Base-by-base conservation (phyloP, 2,888 invertebrate genomes). In the Malthinus seriepunctatus region DNA sequence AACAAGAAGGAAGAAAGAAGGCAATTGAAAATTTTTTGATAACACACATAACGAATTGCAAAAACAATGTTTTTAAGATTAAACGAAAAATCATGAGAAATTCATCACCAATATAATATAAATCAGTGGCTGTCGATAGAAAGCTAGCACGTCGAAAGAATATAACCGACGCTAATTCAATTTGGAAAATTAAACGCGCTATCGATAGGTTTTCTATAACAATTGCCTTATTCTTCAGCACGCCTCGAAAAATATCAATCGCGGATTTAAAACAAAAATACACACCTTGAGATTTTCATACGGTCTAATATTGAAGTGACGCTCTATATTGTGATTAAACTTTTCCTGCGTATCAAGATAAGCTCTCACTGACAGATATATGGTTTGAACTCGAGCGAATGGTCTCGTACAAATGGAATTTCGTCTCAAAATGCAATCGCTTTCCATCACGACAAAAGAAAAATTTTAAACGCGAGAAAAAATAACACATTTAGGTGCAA, bases 111-210 rank as follows among this genome's bases (percentile, higher is more conserved):
- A 51, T 56, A 51, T 60, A 39, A 60, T 51, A 60, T 60, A 60
- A 60, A 60, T 60, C 60, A 56, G 52, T 38, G 15, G 39, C 56
- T 60, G 56, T 56, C 60, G 51, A 56, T 60, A 60, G 55, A 60
- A 60, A 60, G 49, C 56, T 38, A 51, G 46, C 60, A 60, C 51
- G 60, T 60, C 48, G 55, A 60, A 60, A 60, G 60, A 60, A 60
- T 60, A 48, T 56, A 60, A 49, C 56, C 51, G 52, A 56, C 55
- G 59, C 58, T 62, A 62, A 62, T 62, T 62, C 52, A 62, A 62
- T 62, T 55, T 62, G 62, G 54, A 59, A 62, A 62, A 62, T 62
- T 62, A 62, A 62, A 62, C 62, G 62, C 56, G 56, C 55, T 56
- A 60, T 60, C 60, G 55, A 52, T 60, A 60, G 60, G 46, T 59